phyloP scores from a whole-genome alignment of 2,888 invertebrate species.

The Erebia palarica region DNA sequence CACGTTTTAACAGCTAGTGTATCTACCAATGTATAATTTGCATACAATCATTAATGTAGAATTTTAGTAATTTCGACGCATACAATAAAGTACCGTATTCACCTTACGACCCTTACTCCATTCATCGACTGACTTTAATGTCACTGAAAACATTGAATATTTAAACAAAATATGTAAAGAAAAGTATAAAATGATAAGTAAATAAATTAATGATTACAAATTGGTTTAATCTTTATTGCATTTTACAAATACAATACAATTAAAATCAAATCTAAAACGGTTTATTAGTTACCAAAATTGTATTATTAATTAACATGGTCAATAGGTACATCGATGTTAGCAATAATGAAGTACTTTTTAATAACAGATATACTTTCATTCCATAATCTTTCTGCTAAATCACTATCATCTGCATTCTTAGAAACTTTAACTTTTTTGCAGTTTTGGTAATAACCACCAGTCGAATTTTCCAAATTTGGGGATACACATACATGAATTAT shows the following conservation, averaged over 20 bases:
- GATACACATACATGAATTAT: slow-evolving; percentile 87
- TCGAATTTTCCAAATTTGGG: slow-evolving; percentile 85
- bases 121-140: background rate
- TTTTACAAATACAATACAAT: background rate
- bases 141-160: no score
- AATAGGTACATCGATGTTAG: no score
- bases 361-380: slow-evolving; percentile 63
- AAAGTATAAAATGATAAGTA: no score
- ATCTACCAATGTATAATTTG: background rate
- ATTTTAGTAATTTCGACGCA: no score
- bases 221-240: no score
- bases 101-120: slow-evolving; percentile 1
- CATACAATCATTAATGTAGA: no score
- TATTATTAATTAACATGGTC: no score
- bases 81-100: background rate
- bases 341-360: slow-evolving; percentile 3
- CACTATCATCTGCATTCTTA: slow-evolving; percentile 81
- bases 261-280: background rate
- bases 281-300: background rate
- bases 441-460: slow-evolving; percentile 90
- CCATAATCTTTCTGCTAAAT: slow-evolving; percentile 90
- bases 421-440: slow-evolving; percentile 84
- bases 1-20: no score
- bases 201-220: no score
- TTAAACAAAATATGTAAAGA: no score